Evolutionary conservation across 2,113 vertebrate species (phyloP).

Genomic region (Chlorocebus sabaeus): DNA sequence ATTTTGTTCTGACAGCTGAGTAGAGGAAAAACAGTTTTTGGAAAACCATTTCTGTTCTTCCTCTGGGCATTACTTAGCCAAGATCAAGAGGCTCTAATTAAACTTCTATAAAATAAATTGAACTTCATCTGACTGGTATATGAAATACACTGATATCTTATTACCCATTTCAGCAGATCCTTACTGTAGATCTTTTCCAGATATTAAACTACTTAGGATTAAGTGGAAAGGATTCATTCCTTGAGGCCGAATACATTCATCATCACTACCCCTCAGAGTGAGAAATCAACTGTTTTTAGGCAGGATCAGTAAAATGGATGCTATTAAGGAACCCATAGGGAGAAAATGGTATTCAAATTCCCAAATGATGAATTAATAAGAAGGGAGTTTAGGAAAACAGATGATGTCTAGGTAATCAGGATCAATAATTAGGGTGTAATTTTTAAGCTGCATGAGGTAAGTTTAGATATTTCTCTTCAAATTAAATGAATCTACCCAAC

Average conservation of each 20-base stretch:
- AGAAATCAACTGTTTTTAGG: neutral
- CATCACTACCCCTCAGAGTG: neutral
- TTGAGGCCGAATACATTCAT: neutral
- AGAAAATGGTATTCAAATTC: slow-evolving; percentile 33
- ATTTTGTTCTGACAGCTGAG: neutral
- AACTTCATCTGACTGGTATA: neutral
- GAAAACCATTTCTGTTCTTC: neutral
- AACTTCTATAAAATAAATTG: slow-evolving; percentile 20
- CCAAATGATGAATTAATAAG: slow-evolving; percentile 40
- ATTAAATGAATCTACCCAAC: neutral
- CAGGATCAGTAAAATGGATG: slow-evolving; percentile 8
- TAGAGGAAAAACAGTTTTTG: neutral
- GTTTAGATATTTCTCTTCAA: neutral
- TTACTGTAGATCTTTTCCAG: neutral
- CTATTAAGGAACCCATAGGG: neutral
- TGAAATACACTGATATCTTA: neutral
- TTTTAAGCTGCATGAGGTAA: neutral
- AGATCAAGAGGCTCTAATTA: slow-evolving; percentile 38
- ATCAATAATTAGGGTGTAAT: neutral
- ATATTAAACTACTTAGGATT: neutral
- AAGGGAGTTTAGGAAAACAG: slow-evolving; percentile 26
- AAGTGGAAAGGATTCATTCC: neutral
- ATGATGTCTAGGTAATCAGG: slow-evolving; percentile 8
- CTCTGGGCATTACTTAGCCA: neutral
- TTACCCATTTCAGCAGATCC: neutral